A percentile compares a stretch with the other conserved stretches of the same genome.
Evolutionary conservation across 2,797 vertebrate genomes (phyloP).

Genomic region (Megalops cyprinoides): DNA sequence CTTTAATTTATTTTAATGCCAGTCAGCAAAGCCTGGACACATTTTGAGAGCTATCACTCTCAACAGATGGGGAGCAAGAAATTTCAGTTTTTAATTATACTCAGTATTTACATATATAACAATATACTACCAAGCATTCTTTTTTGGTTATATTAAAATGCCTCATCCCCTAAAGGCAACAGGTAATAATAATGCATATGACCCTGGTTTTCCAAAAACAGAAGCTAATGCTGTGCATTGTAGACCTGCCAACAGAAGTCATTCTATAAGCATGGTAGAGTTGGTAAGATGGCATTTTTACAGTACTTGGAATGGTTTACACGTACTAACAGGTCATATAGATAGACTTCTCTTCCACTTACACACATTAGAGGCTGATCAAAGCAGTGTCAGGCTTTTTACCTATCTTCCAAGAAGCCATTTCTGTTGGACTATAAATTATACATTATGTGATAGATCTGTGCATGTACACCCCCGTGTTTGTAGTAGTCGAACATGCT

Average conservation of each 20-base stretch:
- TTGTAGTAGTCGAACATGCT: too few relatives aligned
- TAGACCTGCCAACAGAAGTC: not conserved
- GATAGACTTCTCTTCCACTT: too few relatives aligned
- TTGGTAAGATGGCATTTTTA: not conserved
- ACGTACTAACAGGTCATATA: too few relatives aligned
- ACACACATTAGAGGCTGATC: too few relatives aligned
- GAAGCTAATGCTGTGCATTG: too few relatives aligned
- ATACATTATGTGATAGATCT: too few relatives aligned
- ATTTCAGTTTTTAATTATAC: conserved; percentile 31
- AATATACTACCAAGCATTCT: conserved; percentile 42
- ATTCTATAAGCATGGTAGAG: not conserved
- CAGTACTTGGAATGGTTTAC: not conserved
- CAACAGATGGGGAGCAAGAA: conserved; percentile 34
- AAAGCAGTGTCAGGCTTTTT: too few relatives aligned
- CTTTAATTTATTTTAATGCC: conserved; percentile 57
- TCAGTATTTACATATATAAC: conserved; percentile 52
- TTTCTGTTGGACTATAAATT: too few relatives aligned
- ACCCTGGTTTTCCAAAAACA: not conserved
- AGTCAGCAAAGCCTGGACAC: conserved; percentile 34
- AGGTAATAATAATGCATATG: conserved; percentile 27
- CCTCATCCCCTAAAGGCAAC: conserved; percentile 29
- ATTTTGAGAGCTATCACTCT: conserved; percentile 49
- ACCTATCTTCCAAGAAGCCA: too few relatives aligned
- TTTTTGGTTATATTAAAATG: conserved; percentile 44
- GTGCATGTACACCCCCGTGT: too few relatives aligned